phyloP scores from a whole-genome alignment of 2,888 invertebrate genomes.

The Drosophila atripex region DNA sequence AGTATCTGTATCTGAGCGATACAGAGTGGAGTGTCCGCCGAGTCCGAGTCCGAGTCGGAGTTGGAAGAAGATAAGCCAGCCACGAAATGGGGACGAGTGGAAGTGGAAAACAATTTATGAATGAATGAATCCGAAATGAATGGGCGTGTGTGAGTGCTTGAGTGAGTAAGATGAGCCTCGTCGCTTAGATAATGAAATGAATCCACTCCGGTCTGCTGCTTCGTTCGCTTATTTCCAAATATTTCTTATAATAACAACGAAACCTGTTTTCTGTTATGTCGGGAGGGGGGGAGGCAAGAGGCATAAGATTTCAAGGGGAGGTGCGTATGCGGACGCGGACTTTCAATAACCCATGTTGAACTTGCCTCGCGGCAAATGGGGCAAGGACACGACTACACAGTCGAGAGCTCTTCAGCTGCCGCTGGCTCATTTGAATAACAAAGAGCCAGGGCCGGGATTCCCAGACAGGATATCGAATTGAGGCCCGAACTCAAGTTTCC shows the following conservation, averaged over 20 bases:
- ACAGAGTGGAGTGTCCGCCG: conserved; percentile 10
- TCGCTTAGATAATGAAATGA: conserved; percentile 44
- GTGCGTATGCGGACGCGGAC: not conserved
- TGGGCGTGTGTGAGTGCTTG: conserved; percentile 23
- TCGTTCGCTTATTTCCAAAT: conserved; percentile 28
- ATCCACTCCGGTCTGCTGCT: conserved; percentile 27
- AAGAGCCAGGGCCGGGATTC: conserved; percentile 32
- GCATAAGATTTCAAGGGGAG: not conserved
- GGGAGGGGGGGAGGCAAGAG: not conserved
- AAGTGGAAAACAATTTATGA: conserved; percentile 46
- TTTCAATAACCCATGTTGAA: conserved; percentile 30
- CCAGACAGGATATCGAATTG: conserved; percentile 59
- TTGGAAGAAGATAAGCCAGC: conserved; percentile 22
- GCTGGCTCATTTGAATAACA: conserved; percentile 71
- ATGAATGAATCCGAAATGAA: conserved; percentile 42
- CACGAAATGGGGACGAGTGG: conserved; percentile 27
- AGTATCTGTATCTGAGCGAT: conserved; percentile 35
- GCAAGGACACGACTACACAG: conserved; percentile 59
- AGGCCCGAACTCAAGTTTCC: conserved; percentile 33
- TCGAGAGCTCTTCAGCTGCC: conserved; percentile 56
- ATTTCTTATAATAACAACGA: conserved; percentile 32
- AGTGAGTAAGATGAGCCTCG: conserved; percentile 40
- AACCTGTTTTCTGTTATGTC: conserved; percentile 34
- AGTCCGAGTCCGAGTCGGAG: not conserved
- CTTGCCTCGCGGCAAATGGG: conserved; percentile 72